phyloP scores from a whole-genome alignment of 2,797 vertebrate species.

The Peromyscus eremicus region DNA sequence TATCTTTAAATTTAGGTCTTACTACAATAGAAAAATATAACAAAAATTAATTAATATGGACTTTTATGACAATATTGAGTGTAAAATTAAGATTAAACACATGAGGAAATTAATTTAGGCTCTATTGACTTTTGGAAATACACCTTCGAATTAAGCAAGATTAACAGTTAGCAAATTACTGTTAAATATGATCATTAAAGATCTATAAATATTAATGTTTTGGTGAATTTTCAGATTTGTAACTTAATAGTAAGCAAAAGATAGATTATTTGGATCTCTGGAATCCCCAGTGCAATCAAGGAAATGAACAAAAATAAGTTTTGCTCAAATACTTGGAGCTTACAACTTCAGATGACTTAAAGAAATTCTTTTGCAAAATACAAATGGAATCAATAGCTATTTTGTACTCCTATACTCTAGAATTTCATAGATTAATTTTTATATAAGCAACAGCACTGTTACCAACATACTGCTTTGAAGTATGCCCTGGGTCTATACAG shows the following conservation, averaged over 20 bases:
- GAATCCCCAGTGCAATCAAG: neutral
- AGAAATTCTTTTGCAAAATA: neutral
- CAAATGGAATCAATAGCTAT: neutral
- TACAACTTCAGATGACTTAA: neutral
- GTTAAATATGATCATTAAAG: neutral
- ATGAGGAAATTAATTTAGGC: neutral
- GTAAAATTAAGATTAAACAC: constrained; percentile 9
- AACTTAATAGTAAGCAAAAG: constrained; percentile 12
- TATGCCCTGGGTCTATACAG: neutral
- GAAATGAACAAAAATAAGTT: neutral
- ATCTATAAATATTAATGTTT: constrained; percentile 24
- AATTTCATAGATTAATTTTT: neutral
- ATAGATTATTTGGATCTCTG: neutral
- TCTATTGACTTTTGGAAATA: constrained; percentile 13
- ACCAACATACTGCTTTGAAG: neutral
- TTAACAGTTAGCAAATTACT: constrained; percentile 20
- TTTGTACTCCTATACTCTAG: neutral
- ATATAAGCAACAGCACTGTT: neutral
- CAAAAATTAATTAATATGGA: neutral
- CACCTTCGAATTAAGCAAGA: constrained; percentile 28
- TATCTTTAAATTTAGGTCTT: neutral
- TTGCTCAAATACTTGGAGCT: neutral
- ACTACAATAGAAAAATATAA: neutral
- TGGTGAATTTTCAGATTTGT: constrained; percentile 8
- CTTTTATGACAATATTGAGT: neutral